Base-by-base conservation (phyloP, 2,797 vertebrate genomes). In the Myotis pilosus region DNA sequence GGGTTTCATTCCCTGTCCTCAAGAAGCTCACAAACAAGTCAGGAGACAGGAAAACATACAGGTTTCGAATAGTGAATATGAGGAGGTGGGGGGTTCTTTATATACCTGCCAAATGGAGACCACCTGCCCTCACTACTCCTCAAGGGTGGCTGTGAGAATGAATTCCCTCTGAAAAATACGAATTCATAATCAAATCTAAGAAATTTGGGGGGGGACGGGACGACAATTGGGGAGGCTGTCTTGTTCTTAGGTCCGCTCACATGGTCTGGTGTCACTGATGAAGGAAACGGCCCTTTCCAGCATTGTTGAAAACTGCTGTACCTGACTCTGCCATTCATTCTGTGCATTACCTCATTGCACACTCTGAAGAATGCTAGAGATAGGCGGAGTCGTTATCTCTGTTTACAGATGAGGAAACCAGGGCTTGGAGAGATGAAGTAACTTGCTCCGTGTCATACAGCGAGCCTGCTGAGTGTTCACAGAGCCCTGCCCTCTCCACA, bases 401-500 rank as follows among this genome's bases (percentile, higher is more conserved):
- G 84, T 91, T 95, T 89, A 76, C 84, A 33, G 51, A 90, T 88
- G 87, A 93, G 91, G 74, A 94, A 90, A 91, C 49, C 57, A 25
- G 64, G 76, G 28, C 36, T 83, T 69, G 87, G 57, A 28, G n/a
- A 91, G n/a, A 49, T 53, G 62, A 87, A 87, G 49, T 51, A 78
- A 74, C 68, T 92, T 82, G 87, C n/a, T 38, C 49, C 15, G 13
- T 38, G n/a, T 79, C 9, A 0, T 8, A 16, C 17, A 22, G 38
- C 69, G 47, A 4, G 41, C 75, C 16, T 16, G 28, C 57, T 51
- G 49, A 5, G 53, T 55, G 25, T 76, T 68, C 74, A 20, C 78
- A 13, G 53, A 64, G 41, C 91, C 23, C 23, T 8, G 16, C 80
- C 47, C 4, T 16, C 51, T 66, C n/a, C 51, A 44, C 17, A 20